phyloP scores from a whole-genome alignment of 2,888 invertebrate genomes.

The Eubasilissa splendida region DNA sequence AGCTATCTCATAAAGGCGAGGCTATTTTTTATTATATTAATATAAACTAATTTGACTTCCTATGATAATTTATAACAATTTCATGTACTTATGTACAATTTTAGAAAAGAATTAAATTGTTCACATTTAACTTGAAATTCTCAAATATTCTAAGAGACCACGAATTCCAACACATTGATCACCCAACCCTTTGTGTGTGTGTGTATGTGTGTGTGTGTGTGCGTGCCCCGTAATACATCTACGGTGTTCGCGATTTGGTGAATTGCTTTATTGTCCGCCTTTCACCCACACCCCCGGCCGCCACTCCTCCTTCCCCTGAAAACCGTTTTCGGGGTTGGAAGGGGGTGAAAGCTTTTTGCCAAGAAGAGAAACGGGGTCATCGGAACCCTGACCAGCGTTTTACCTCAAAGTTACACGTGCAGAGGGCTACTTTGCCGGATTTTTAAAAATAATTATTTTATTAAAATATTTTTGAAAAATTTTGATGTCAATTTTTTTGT shows the following conservation, averaged over 20 bases:
- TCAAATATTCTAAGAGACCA: neutral
- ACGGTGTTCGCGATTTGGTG: slow-evolving; percentile 52
- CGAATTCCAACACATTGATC: neutral
- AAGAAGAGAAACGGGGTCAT: slow-evolving; percentile 38
- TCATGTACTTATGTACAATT: too few species aligned
- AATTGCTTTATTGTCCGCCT: slow-evolving; percentile 57
- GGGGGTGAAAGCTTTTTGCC: slow-evolving; percentile 36
- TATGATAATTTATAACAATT: too few species aligned
- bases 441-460: too few species aligned
- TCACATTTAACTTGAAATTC: neutral
- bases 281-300: slow-evolving; percentile 28
- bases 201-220: slow-evolving; percentile 11
- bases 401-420: slow-evolving; percentile 27
- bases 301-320: neutral
- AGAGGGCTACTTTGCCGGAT: neutral
- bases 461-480: too few species aligned
- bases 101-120: too few species aligned
- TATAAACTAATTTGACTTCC: too few species aligned
- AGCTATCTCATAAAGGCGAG: too few species aligned
- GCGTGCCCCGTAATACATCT: slow-evolving; percentile 35
- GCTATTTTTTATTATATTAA: too few species aligned
- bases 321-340: neutral
- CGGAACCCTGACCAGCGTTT: slow-evolving; percentile 17
- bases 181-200: neutral
- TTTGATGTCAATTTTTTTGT: neutral